Base-by-base conservation (phyloP, 2,797 vertebrate species). In the Acrossocheilus wenchowensis region DNA sequence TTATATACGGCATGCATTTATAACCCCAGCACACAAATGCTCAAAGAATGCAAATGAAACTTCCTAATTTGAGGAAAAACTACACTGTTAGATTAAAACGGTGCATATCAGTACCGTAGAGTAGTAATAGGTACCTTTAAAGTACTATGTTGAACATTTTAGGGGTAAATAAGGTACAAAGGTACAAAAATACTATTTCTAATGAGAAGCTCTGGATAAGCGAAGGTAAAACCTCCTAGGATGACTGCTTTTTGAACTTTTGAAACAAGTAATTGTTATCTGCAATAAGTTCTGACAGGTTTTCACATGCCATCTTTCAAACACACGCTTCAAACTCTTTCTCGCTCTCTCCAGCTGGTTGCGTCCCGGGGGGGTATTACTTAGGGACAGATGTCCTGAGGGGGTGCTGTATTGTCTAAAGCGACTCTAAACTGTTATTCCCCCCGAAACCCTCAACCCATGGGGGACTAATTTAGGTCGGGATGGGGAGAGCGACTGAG, bases 391-490 rank as follows among this genome's bases (percentile, higher is more conserved):
- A 90, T 92, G 92, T 93, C 89, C 87, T 87, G 45, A 50, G 86
- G 88, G 90, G 90, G 89, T 80, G 79, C 66, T 78, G 91, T 74
- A 94, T 95, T 95, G 94, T 95, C 91, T 84, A 88, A 87, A 50
- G 89, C 90, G 93, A 89, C 91, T 95, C 94, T 92, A 92, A 95
- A 94, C 92, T 94, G 93, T 93, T 93, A 94, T 95, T 91, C 84
- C 91, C 88, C 89, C 91, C 83, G 43, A 14, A 39, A 69, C 52
- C 54, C 21, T 81, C 43, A 68, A 50, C 81, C 66, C 54, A 68
- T 86, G 86, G 94, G 92, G 91, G 93, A 93, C 93, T 94, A 94
- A 95, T 95, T 95, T 95, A 94, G 94, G 95, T 95, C 94, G 91
- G 91, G 93, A 91, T 92, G 86, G 91, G 91, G 93, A 92, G 89